These are phyloP conservation scores for Galeopsomyia nigrocyanea DNA, from an alignment of 2,888 invertebrate genomes.

Conservation along the genomic window DNA sequence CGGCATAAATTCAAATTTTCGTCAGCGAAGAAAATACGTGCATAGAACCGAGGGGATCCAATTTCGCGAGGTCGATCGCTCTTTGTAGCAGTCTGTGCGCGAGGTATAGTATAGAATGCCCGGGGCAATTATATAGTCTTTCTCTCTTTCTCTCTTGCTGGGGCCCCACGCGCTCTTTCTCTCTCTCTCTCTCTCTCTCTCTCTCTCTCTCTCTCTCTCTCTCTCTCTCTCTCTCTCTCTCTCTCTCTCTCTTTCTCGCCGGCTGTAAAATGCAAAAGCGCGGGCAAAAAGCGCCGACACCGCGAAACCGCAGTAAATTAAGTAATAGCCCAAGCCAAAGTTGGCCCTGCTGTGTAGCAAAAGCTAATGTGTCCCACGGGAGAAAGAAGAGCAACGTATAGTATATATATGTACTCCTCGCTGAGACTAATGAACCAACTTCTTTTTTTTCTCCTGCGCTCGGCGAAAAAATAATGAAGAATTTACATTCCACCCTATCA, in stretches of 20 bases:
- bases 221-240: conserved; percentile 12
- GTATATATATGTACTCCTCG: too few relatives aligned
- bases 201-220: conserved; percentile 10
- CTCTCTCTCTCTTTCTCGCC: conserved; percentile 11
- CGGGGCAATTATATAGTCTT: too few relatives aligned
- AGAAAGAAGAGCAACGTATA: conserved; percentile 6
- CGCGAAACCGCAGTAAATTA: conserved; percentile 58
- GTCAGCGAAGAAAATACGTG: too few relatives aligned
- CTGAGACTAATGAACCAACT: too few relatives aligned
- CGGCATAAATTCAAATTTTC: too few relatives aligned
- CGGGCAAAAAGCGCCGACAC: conserved; percentile 45
- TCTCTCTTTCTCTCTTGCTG: background rate
- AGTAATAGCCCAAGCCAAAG: conserved; percentile 50
- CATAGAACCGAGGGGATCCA: too few relatives aligned
- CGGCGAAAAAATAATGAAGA: background rate
- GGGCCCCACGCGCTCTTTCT: conserved; percentile 5
- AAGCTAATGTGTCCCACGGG: background rate
- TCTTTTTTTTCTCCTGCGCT: too few relatives aligned
- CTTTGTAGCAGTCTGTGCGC: too few relatives aligned
- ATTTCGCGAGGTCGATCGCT: too few relatives aligned
- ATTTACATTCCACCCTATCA: background rate
- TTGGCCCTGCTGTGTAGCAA: too few relatives aligned
- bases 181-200: conserved; percentile 11
- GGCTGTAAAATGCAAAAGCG: conserved; percentile 49
- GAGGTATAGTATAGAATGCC: too few relatives aligned